Conservation (phyloP, 2,113 vertebrate genomes). For the Nothoprocta perdicaria region DNA sequence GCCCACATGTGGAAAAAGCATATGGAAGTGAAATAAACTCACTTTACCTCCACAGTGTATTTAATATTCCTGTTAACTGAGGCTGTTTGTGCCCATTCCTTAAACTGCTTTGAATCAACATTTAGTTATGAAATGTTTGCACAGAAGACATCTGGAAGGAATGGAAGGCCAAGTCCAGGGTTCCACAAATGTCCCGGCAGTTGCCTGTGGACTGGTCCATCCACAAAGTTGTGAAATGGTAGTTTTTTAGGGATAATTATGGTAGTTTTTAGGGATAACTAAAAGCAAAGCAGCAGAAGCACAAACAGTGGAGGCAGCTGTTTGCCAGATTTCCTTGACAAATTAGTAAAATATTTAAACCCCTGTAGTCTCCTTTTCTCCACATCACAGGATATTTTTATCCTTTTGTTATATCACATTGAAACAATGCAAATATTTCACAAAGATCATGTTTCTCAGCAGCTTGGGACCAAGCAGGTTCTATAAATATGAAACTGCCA, state of each 20-base stretch:
- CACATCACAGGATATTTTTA: neutral
- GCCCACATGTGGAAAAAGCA: neutral
- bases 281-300: slow-evolving; percentile 57
- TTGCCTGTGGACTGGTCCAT: neutral
- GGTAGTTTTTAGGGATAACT: slow-evolving; percentile 48
- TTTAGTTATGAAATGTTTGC: slow-evolving; percentile 7
- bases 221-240: slow-evolving; percentile 41
- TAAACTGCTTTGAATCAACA: slow-evolving; percentile 23
- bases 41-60: neutral
- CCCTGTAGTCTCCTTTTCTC: neutral
- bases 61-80: neutral
- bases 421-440: slow-evolving; percentile 24
- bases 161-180: neutral
- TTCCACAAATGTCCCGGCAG: neutral
- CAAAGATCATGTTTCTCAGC: neutral
- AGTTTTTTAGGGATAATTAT: no score
- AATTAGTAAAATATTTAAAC: slow-evolving; percentile 39
- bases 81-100: slow-evolving; percentile 6
- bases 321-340: slow-evolving; percentile 46
- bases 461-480: neutral
- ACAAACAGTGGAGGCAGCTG: slow-evolving; percentile 50
- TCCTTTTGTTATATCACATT: neutral
- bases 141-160: neutral
- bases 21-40: neutral
- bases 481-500: neutral